phyloP scores from a whole-genome alignment of 2,888 invertebrate species.

The Diplazon laetatorius region DNA sequence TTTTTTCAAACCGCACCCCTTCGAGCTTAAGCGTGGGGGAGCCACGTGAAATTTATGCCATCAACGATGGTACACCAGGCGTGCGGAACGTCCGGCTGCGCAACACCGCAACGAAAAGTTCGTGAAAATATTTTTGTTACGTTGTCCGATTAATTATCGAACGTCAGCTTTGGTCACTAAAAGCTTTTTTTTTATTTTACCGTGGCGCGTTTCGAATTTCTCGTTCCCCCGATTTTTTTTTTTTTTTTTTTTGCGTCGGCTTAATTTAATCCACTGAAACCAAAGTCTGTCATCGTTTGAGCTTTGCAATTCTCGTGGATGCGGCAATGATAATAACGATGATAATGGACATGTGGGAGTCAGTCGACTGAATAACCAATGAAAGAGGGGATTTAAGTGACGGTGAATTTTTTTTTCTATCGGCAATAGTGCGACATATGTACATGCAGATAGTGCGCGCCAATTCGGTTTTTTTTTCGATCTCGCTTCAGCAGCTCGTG shows the following conservation, averaged over 20 bases:
- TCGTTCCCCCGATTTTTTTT: not conserved
- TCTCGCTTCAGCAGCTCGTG: slow-evolving; percentile 17
- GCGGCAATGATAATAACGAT: slow-evolving; percentile 33
- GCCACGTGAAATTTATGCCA: slow-evolving; percentile 66
- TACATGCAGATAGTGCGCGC: slow-evolving; percentile 29
- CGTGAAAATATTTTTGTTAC: slow-evolving; percentile 61
- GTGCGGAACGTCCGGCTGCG: slow-evolving; percentile 43
- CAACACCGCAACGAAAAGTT: slow-evolving; percentile 48
- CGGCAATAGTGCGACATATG: slow-evolving; percentile 47
- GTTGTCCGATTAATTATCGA: slow-evolving; percentile 54
- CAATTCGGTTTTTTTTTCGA: slow-evolving; percentile 24
- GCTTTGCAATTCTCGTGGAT: slow-evolving; percentile 29
- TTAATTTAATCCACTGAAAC: slow-evolving; percentile 16
- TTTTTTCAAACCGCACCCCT: slow-evolving; percentile 72
- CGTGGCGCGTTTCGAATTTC: not conserved
- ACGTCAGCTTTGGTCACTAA: slow-evolving; percentile 30
- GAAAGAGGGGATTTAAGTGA: slow-evolving; percentile 44
- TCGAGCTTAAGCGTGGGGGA: slow-evolving; percentile 21
- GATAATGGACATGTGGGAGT: slow-evolving; percentile 39
- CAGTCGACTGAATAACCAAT: slow-evolving; percentile 39
- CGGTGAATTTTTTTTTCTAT: slow-evolving; percentile 12
- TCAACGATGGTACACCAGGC: slow-evolving; percentile 33
- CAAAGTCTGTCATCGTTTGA: slow-evolving; percentile 18
- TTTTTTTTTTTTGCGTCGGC: not conserved
- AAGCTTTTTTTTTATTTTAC: slow-evolving; percentile 51